Base-by-base conservation (phyloP, 2,797 vertebrate genomes). In the Eulemur albifrons region DNA sequence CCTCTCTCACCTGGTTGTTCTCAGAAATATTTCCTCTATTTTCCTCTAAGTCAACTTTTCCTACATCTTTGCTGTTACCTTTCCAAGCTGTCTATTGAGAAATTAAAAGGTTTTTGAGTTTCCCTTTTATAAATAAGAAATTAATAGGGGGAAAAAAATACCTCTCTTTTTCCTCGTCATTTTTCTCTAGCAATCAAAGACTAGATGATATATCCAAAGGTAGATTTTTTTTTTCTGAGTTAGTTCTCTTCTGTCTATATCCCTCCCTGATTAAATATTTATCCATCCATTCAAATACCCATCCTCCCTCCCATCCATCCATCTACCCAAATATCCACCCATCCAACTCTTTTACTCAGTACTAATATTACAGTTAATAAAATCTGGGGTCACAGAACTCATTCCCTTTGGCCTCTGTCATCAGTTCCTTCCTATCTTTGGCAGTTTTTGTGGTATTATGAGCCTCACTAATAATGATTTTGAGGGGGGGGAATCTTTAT, bases 121-220 rank as follows among this genome's bases (percentile, higher is more conserved):
- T 69, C 2, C 12, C 13, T 79, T 75, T 90, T 48, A 75, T 6
- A 88, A 77, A 61, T 82, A 88, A 96, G 27, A 4, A 75, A 86
- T 79, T 89, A 86, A 43, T 72, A 70, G 6, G 1, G n/a, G 27
- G 2, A 18, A 20, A 52, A 65, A 13, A 57, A 57, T 9, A 57
- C 12, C 1, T 5, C 2, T 88, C 10, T 67, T 67, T 61, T 88
- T 52, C n/a, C 17, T 67, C 10, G 8, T 88, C 54, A 77, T 82
- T 83, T 83, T 83, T 95, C 40, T 93, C 65, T 85, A 52, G 83
- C 50, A 94, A 80, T 45, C 38, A 63, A 92, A 92, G 76, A 83
- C 9, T 89, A 8, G 75, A 88, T 48, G 63, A 73, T 79, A 57
- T 40, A 77, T 27, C 23, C 67, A 92, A 94, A 82, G 52, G 50